These are phyloP conservation scores for Rhinoderma darwinii DNA, from an alignment of 2,113 vertebrate genomes.

Conservation along the genomic window DNA sequence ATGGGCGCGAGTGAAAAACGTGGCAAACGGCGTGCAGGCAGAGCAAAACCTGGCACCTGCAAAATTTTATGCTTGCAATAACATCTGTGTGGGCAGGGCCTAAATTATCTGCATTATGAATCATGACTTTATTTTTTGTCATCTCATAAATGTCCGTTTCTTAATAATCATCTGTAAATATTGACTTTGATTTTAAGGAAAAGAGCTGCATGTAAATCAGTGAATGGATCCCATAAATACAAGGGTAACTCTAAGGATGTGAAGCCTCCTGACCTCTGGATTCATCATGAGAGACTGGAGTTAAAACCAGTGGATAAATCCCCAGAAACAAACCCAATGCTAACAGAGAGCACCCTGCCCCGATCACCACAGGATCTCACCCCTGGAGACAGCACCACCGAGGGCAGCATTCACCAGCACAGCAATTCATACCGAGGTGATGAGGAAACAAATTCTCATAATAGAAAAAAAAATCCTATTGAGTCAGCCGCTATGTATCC, in stretches of 20 bases:
- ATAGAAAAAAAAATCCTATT: background rate
- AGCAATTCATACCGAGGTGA: constrained; percentile 95
- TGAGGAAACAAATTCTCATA: constrained; percentile 71
- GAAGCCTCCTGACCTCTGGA: constrained; percentile 97
- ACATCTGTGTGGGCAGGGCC: too few relatives aligned
- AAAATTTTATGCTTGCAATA: too few relatives aligned
- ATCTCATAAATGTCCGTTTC: background rate
- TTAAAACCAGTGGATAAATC: constrained; percentile 98
- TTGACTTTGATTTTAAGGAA: constrained; percentile 75
- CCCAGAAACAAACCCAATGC: constrained; percentile 93
- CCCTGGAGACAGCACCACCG: constrained; percentile 87
- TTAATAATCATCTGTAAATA: background rate
- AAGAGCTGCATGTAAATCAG: constrained; percentile 91
- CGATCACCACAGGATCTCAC: constrained; percentile 96
- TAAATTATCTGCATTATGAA: background rate
- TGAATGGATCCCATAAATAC: constrained; percentile 96
- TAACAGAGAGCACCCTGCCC: constrained; percentile 96
- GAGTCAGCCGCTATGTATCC: background rate
- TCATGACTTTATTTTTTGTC: background rate
- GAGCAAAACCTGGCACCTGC: too few relatives aligned
- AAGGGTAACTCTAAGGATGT: constrained; percentile 97
- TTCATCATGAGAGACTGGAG: constrained; percentile 95
- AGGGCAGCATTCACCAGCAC: constrained; percentile 89
- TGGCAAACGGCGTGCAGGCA: too few relatives aligned
- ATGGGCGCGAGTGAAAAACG: too few relatives aligned